These are phyloP conservation scores for Pelvicachromis taeniatus DNA, from an alignment of 2,113 vertebrate species.

Conservation along the genomic window DNA sequence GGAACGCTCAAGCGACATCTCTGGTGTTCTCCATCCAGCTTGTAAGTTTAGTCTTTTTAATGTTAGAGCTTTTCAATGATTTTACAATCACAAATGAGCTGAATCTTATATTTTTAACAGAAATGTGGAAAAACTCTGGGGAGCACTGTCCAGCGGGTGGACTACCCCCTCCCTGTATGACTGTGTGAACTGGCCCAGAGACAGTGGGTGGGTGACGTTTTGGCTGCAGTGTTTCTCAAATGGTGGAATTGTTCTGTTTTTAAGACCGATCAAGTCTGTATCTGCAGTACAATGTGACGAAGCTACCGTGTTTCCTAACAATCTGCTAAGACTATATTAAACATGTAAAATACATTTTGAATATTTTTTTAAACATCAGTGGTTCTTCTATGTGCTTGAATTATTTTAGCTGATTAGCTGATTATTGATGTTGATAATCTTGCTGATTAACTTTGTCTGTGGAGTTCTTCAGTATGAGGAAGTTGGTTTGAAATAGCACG, in stretches of 20 bases:
- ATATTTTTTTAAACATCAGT: no score
- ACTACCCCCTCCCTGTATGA: not conserved
- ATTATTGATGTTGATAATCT: no score
- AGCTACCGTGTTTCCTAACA: not conserved
- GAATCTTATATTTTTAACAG: not conserved
- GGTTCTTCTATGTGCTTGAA: no score
- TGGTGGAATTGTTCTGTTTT: not conserved
- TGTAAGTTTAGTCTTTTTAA: not conserved
- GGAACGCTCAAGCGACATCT: not conserved
- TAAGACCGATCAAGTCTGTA: not conserved
- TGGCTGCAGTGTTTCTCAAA: not conserved
- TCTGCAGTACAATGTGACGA: not conserved
- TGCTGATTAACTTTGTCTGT: no score
- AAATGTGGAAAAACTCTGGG: not conserved
- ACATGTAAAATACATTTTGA: no score
- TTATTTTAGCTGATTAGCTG: no score
- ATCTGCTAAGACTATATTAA: not conserved
- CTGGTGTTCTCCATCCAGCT: not conserved
- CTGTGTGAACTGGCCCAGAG: not conserved
- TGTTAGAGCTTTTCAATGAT: not conserved
- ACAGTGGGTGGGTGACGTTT: not conserved
- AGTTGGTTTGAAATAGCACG: no score
- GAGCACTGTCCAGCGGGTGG: not conserved
- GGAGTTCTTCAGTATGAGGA: no score
- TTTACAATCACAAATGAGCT: no score